phyloP scores from a whole-genome alignment of 2,113 vertebrate genomes.

The Scartelaos histophorus region DNA sequence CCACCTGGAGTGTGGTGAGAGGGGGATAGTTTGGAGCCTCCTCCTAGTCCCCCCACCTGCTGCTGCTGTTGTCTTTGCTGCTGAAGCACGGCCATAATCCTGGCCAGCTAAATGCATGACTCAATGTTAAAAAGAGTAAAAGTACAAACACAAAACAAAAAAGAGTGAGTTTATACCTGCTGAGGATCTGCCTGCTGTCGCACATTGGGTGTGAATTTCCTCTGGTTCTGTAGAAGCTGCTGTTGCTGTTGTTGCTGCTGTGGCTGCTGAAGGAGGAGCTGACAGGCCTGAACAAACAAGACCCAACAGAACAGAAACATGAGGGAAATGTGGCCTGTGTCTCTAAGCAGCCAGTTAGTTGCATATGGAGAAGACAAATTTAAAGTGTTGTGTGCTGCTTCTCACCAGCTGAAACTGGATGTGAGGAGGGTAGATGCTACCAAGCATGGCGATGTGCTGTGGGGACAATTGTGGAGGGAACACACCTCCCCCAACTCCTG shows the following conservation, averaged over 20 bases:
- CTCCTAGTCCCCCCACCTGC: slow-evolving; percentile 74
- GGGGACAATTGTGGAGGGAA: slow-evolving; percentile 93
- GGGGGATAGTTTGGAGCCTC: slow-evolving; percentile 93
- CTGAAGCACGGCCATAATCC: slow-evolving; percentile 91
- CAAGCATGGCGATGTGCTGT: slow-evolving; percentile 98
- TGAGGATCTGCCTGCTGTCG: slow-evolving; percentile 93
- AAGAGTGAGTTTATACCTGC: slow-evolving; percentile 77
- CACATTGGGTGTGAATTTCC: slow-evolving; percentile 92
- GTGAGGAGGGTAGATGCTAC: slow-evolving; percentile 94
- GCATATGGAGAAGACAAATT: background rate
- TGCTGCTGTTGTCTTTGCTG: slow-evolving; percentile 81
- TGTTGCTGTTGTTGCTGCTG: slow-evolving; percentile 84
- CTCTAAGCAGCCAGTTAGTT: background rate
- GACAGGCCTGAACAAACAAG: slow-evolving; percentile 83
- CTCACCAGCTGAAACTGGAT: slow-evolving; percentile 97
- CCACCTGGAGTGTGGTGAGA: slow-evolving; percentile 87
- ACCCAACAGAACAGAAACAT: slow-evolving; percentile 20
- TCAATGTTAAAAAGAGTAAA: background rate
- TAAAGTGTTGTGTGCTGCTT: slow-evolving; percentile 2
- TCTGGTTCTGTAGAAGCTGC: slow-evolving; percentile 94
- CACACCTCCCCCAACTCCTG: slow-evolving; percentile 74
- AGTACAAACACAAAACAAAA: background rate
- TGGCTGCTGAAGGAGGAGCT: slow-evolving; percentile 90
- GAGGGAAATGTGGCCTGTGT: background rate
- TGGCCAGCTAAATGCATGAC: slow-evolving; percentile 78